Evolutionary conservation across 1,140 invertebrate genomes (phyloP), one percentile per base, ranked within the genome.

Genomic region (Rhizoglyphus robini): DNA sequence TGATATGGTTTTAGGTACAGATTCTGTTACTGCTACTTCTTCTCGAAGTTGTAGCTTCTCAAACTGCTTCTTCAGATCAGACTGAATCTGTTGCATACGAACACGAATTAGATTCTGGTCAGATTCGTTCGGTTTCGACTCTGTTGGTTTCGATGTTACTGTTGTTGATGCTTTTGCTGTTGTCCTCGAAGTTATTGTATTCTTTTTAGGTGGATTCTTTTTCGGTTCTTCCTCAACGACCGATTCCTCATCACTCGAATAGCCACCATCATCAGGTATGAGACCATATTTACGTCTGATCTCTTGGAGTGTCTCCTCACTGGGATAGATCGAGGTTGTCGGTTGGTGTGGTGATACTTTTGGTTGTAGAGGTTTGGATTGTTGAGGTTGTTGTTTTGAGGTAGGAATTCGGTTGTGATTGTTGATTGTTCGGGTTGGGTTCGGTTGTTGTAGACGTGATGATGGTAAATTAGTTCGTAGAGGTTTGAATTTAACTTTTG

Each of bases 241-340:
- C 18, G 8, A 49, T n/a, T 60, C 15, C 36, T 60, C 58, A 32
- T 29, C 27, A 2, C 15, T 29, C 11, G 58, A 60, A 46, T 60
- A 15, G 2, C 27, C 58, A 34, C 15, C 8, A 60, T 60, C 30
- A 4, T 29, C 38, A 3, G 32, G 15, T 3, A 60, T 34, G 27
- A 60, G 15, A 46, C 58, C 58, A 46, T 29, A 60, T 46, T 32
- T 30, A 34, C 2, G 2, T 34, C 58, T 18, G 2, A 60, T 15
- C 29, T 60, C 18, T 23, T 32, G 15, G 4, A 60, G 2, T 2
- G n/a, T 20, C n/a, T 32, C 30, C 15, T 32, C 27, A 60, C 2
- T 34, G 13, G 58, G 58, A 38, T 60, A 32, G 36, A 60, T 60
- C n/a, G 58, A 34, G 23, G 58, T 60, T 2, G 27, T 60, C 29